A percentile compares a stretch with the other conserved stretches of the same genome.
These are phyloP conservation scores for Threskiornis aethiopicus DNA, from an alignment of 2,797 vertebrate species.

Conservation along the genomic window DNA sequence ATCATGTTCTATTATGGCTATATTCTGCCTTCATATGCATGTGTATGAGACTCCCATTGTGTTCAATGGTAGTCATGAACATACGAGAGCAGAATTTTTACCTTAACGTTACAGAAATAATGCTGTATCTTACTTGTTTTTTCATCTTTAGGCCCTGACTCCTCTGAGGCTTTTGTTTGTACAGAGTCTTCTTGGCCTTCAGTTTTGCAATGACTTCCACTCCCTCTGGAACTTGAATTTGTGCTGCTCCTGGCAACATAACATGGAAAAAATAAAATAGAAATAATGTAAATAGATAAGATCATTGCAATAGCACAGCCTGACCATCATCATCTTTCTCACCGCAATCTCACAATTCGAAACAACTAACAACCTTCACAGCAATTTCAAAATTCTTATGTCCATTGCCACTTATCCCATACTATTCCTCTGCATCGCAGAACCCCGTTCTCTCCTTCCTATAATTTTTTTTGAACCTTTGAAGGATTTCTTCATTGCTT, in stretches of 20 bases:
- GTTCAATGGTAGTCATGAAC: not conserved
- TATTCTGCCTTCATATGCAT: not conserved
- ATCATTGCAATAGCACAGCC: not conserved
- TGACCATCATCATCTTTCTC: not conserved
- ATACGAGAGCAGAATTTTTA: not conserved
- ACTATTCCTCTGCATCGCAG: not conserved
- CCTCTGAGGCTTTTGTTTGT: conserved; percentile 62
- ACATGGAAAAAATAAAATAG: not conserved
- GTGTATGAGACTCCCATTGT: not conserved
- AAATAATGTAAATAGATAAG: not conserved
- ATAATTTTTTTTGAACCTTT: not conserved
- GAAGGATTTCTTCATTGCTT: not conserved
- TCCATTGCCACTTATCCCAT: not conserved
- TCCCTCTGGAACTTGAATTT: conserved; percentile 85
- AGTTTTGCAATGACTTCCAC: conserved; percentile 79
- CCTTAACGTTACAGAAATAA: not conserved
- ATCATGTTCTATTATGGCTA: not conserved
- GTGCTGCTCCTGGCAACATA: conserved; percentile 84
- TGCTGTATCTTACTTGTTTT: conserved; percentile 76
- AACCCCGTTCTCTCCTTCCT: not conserved
- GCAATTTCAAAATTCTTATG: not conserved
- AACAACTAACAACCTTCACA: not conserved
- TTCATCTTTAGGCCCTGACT: conserved; percentile 56
- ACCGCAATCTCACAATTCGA: not conserved
- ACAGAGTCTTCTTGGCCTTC: conserved; percentile 72